Conservation (phyloP, 2,797 vertebrate genomes). For the Notolabrus celidotus region DNA sequence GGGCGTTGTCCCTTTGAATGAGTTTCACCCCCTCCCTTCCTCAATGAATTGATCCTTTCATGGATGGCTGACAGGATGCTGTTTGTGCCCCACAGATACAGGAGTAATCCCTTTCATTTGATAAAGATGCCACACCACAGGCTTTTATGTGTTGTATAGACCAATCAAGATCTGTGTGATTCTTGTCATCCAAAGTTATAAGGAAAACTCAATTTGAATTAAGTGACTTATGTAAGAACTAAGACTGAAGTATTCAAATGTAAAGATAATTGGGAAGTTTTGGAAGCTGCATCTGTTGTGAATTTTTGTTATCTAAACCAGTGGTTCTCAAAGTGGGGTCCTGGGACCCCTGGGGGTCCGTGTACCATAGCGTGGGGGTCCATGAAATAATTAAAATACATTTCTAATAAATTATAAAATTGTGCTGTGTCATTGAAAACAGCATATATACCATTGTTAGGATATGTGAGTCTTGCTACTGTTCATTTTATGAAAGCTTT, state of each 20-base stretch:
- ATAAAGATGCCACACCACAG: not conserved
- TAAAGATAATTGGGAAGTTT: not conserved
- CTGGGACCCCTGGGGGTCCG: too few species aligned
- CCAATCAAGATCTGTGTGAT: constrained; percentile 5
- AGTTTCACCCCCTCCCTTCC: constrained; percentile 37
- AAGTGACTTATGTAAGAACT: not conserved
- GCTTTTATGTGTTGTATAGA: not conserved
- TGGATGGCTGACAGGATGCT: constrained; percentile 12
- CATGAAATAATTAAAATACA: too few species aligned
- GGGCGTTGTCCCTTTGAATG: constrained; percentile 27
- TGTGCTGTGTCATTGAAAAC: too few species aligned
- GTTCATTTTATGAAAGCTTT: too few species aligned
- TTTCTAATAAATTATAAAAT: too few species aligned
- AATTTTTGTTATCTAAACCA: constrained; percentile 1
- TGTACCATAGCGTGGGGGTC: too few species aligned
- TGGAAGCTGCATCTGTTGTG: not conserved
- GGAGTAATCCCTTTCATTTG: constrained; percentile 22
- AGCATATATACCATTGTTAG: too few species aligned
- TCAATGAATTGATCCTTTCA: constrained; percentile 45
- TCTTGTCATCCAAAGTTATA: constrained; percentile 1
- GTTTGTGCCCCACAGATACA: not conserved
- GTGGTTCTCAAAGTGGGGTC: too few species aligned
- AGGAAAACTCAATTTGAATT: constrained; percentile 20
- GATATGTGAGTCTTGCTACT: too few species aligned
- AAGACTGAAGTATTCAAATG: not conserved